A percentile compares a stretch with the other conserved stretches of the same genome.
Evolutionary conservation across 2,113 vertebrate genomes (phyloP).

Genomic region (Sphaerodactylus townsendi): DNA sequence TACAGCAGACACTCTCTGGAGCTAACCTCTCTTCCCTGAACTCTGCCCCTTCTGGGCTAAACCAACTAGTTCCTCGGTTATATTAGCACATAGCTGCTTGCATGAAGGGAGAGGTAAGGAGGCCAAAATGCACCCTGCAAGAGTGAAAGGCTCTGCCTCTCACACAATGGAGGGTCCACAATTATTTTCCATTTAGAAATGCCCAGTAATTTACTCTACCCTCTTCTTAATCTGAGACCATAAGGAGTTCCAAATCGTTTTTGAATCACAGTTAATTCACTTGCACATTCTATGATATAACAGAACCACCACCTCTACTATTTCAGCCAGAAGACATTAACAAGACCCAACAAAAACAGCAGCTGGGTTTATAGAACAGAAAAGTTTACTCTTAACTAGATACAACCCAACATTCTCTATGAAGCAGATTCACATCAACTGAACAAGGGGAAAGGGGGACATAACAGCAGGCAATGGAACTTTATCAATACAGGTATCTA

Average conservation of each 20-base stretch:
- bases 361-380: not conserved
- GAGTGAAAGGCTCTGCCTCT: too few species aligned
- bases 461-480: too few species aligned
- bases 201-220: not conserved
- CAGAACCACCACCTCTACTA: not conserved
- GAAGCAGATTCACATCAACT: not conserved
- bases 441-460: too few species aligned
- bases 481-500: too few species aligned
- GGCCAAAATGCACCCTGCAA: too few species aligned
- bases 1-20: too few species aligned
- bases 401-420: not conserved
- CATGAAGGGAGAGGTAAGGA: too few species aligned
- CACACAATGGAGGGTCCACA: not conserved
- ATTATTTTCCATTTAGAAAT: not conserved
- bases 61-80: too few species aligned
- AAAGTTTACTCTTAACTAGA: slow-evolving; percentile 2
- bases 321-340: not conserved
- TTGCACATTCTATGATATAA: accelerated
- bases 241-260: slow-evolving; percentile 5
- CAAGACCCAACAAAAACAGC: slow-evolving; percentile 6
- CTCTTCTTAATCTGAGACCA: not conserved
- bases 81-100: too few species aligned
- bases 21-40: too few species aligned
- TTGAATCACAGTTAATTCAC: not conserved
- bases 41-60: too few species aligned